Conservation (phyloP, 2,113 vertebrate genomes). For the Phalacrocorax carbo region DNA sequence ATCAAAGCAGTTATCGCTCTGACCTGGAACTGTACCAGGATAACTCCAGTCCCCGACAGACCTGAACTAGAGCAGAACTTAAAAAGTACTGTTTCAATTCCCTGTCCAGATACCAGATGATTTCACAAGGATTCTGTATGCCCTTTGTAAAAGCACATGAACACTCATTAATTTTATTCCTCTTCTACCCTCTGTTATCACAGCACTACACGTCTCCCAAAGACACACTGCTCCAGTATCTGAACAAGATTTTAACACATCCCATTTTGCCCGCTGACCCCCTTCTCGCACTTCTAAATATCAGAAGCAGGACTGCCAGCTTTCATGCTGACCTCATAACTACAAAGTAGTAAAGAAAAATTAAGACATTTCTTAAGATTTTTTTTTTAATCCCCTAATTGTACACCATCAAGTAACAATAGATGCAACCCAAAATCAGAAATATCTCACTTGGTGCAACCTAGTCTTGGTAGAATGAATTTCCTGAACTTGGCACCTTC, state of each 20-base stretch:
- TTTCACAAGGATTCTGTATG: not conserved
- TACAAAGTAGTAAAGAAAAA: not conserved
- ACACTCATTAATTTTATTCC: not conserved
- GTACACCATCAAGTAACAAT: not conserved
- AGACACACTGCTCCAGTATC: not conserved
- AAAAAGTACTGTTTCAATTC: not conserved
- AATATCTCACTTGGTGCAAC: not conserved
- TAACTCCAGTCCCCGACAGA: not conserved
- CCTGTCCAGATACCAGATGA: not conserved
- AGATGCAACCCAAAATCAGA: not conserved
- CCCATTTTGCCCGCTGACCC: not conserved
- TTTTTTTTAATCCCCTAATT: not conserved
- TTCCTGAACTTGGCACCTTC: not conserved
- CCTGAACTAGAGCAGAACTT: not conserved
- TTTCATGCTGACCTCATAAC: not conserved
- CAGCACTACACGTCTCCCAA: not conserved
- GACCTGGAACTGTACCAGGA: not conserved
- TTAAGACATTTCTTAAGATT: not conserved
- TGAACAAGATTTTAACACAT: not conserved
- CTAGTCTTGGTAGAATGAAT: not conserved
- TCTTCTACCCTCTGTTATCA: not conserved
- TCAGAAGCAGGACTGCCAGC: not conserved
- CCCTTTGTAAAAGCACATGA: not conserved
- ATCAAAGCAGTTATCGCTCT: not conserved
- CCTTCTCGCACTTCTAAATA: not conserved